Evolutionary conservation across 2,113 vertebrate genomes (phyloP).

Genomic region (Pseudolaguvia tuberculata): DNA sequence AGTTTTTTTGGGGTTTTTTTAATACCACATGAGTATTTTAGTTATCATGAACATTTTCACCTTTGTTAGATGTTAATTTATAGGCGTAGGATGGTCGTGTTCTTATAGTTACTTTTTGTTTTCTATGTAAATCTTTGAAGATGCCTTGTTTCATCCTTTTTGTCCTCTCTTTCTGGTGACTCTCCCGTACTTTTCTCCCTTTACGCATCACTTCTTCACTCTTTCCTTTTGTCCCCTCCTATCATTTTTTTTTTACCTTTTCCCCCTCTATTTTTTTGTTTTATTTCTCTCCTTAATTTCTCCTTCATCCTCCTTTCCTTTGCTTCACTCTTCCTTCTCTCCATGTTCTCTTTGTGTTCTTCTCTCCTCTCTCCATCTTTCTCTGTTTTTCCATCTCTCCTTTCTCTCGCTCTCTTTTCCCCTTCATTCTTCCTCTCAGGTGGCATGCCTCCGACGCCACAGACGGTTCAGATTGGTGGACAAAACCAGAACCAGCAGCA

Average conservation of each 20-base stretch:
- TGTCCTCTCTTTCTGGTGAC: constrained; percentile 12
- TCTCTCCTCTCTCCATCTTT: background rate
- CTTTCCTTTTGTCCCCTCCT: background rate
- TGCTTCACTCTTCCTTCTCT: too few relatives aligned
- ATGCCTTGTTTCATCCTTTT: constrained; percentile 7
- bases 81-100: background rate
- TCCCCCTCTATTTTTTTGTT: background rate
- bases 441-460: constrained; percentile 75
- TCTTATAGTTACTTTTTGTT: background rate
- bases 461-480: constrained; percentile 71
- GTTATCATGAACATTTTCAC: constrained; percentile 57
- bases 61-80: constrained; percentile 47
- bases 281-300: background rate
- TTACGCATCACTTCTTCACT: background rate
- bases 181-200: constrained; percentile 14
- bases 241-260: background rate
- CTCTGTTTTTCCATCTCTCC: background rate
- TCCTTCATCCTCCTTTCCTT: background rate
- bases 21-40: constrained; percentile 60
- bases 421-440: constrained; percentile 59
- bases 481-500: constrained; percentile 80
- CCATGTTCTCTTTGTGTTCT: background rate
- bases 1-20: constrained; percentile 67
- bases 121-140: background rate
- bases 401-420: background rate